Conservation (phyloP, 1,140 invertebrate species). For the Drosophila hydei region DNA sequence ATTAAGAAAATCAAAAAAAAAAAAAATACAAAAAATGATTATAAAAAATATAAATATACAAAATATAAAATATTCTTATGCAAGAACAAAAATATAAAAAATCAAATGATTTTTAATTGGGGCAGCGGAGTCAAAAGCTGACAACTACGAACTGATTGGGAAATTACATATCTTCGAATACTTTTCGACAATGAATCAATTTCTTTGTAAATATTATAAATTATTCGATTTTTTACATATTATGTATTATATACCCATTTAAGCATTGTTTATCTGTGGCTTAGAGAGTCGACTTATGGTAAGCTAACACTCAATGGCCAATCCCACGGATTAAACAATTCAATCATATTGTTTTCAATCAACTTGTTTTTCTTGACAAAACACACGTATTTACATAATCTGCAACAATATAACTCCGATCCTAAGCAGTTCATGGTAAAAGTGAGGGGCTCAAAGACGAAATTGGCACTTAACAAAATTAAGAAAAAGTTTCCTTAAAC, state of each 20-base stretch:
- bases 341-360: neutral
- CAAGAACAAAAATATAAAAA: constrained; percentile 51
- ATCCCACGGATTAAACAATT: neutral
- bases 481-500: neutral
- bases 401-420: neutral
- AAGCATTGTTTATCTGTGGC: neutral
- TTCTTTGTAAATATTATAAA: too few relatives aligned
- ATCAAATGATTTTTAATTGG: constrained; percentile 10
- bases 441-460: constrained; percentile 1
- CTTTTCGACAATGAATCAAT: too few relatives aligned
- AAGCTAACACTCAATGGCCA: too few relatives aligned
- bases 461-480: constrained; percentile 8
- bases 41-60: constrained; percentile 66
- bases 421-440: constrained; percentile 2
- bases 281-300: too few relatives aligned
- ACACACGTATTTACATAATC: constrained; percentile 9
- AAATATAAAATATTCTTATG: constrained; percentile 78
- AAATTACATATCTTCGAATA: neutral
- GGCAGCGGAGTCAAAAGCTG: neutral
- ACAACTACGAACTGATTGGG: neutral
- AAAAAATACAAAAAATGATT: constrained; percentile 22
- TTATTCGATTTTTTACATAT: too few relatives aligned
- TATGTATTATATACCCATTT: too few relatives aligned
- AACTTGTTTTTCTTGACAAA: too few relatives aligned
- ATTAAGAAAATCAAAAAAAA: constrained; percentile 40